These are phyloP conservation scores for Anoplophora glabripennis DNA, from an alignment of 1,140 invertebrate genomes.

Conservation along the genomic window DNA sequence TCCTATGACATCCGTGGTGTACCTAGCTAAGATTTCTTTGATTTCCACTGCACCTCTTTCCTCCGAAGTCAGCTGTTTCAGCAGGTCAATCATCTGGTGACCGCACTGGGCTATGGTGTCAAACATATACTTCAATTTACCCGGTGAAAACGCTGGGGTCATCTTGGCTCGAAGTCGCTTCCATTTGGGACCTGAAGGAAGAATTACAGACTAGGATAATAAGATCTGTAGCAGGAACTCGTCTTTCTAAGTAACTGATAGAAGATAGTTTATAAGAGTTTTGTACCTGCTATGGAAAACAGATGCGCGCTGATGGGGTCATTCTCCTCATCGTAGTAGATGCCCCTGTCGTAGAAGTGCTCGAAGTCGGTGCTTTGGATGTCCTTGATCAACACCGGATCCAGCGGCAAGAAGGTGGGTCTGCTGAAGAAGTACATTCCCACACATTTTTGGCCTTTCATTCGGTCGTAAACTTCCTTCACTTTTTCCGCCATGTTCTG, in stretches of 20 bases:
- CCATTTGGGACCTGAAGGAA: conserved; percentile 53
- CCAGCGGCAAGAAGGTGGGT: conserved; percentile 52
- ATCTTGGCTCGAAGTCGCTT: conserved; percentile 52
- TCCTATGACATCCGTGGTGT: conserved; percentile 58
- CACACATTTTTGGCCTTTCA: conserved; percentile 32
- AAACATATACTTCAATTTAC: conserved; percentile 53
- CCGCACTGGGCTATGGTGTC: conserved; percentile 38
- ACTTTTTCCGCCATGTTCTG: conserved; percentile 43
- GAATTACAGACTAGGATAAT: conserved; percentile 13
- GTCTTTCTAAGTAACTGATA: not conserved
- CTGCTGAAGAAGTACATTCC: conserved; percentile 53
- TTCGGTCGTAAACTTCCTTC: conserved; percentile 37
- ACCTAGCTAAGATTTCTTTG: conserved; percentile 41
- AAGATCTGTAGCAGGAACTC: not conserved
- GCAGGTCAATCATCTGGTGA: conserved; percentile 34
- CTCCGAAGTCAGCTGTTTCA: conserved; percentile 25
- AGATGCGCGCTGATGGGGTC: conserved; percentile 57
- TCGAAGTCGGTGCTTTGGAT: conserved; percentile 55
- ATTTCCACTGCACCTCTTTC: conserved; percentile 26
- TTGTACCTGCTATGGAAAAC: conserved; percentile 51
- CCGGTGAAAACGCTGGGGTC: conserved; percentile 55
- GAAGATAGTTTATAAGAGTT: conserved; percentile 44
- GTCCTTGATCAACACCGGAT: conserved; percentile 59
- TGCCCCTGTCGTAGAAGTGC: conserved; percentile 53
- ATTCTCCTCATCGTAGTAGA: conserved; percentile 50